Base-by-base conservation (phyloP, 1,140 invertebrate species). In the Manduca sexta region DNA sequence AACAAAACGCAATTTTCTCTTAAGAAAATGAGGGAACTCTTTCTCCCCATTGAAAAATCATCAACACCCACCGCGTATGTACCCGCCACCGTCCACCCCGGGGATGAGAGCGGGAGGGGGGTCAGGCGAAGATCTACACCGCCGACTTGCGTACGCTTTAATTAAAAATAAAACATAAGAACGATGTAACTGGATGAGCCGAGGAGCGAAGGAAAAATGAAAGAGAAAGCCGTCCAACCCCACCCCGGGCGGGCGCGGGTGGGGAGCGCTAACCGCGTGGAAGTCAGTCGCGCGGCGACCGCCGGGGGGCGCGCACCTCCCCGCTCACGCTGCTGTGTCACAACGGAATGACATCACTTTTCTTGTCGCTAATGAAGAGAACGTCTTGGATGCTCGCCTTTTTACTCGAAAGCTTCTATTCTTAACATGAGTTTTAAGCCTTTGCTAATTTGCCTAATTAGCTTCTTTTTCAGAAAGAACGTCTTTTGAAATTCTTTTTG, bases 91-190 rank as follows among this genome's bases (percentile, higher is more conserved):
- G 38, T 38, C 67, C 69, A 59, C 55, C 18, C 54, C 52, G 67
- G 76, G 68, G n/a, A n/a, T n/a, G n/a, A n/a, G n/a, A n/a, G n/a
- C n/a, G n/a, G n/a, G n/a, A n/a, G n/a, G n/a, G n/a, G n/a, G n/a
- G n/a, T n/a, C n/a, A n/a, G n/a, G 70, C 67, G 53, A 79, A 78
- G 76, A 77, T 75, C 77, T 77, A 80, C 74, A 66, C 75, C 74
- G 79, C 64, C 78, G 75, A 82, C 81, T 84, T 83, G 81, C 81
- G 81, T 84, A 83, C 81, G 81, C 81, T 84, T 84, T 84, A 84
- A 84, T 84, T 83, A 84, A 84, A 84, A 84, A 84, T 84, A 84
- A 84, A 84, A 84, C 81, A 84, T 84, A 84, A 84, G 79, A 84
- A 84, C 81, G 78, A 81, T 84, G 81, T 84, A 84, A 84, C 81